Evolutionary conservation across 2,888 invertebrate genomes (phyloP), one percentile per base, ranked within the genome.

Genomic region (Hermaeophaga mercurialis): DNA sequence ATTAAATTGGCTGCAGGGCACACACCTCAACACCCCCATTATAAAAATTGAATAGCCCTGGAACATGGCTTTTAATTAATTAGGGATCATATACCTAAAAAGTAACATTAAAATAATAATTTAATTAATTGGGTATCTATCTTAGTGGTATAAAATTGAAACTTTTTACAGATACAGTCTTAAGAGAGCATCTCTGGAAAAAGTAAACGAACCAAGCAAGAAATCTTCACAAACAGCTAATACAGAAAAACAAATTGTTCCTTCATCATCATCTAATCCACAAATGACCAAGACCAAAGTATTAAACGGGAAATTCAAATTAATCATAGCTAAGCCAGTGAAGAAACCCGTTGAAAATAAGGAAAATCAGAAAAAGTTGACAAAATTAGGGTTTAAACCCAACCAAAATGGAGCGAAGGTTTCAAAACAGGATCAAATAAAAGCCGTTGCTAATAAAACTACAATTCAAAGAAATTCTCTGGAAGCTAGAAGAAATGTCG

Each of bases 401-500:
- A 46, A 33, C n/a, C 1, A 48, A 11, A 39, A n/a, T 1, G 31
- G 47, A 1, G n/a, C 11, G 15, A 48, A 54, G 18, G 18, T 41
- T n/a, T 53, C 55, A 8, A 69, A 62, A 9, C 28, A 62, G 39
- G 67, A 71, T 19, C 61, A 67, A 48, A 54, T 66, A 0, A 66
- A 66, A 31, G 67, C 70, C 9, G 55, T 71, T 1, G 65, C 62
- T 1, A 64, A 62, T 19, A 72, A 73, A 63, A 64, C 46, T 1
- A 66, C 66, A 46, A 45, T 64, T 1, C 33, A 18, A 6, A 60
- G 54, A n/a, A 64, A 64, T 43, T 59, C 52, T 9, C 43, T 56
- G 1, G 67, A 70, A 12, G 47, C 66, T 9, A 59, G 61, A 39
- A 78, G 85, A 44, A 69, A 68, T 22, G 70, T 80, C 3, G 78